Evolutionary conservation across 2,113 vertebrate genomes (phyloP).

Genomic region (Sphyrna mokarran): DNA sequence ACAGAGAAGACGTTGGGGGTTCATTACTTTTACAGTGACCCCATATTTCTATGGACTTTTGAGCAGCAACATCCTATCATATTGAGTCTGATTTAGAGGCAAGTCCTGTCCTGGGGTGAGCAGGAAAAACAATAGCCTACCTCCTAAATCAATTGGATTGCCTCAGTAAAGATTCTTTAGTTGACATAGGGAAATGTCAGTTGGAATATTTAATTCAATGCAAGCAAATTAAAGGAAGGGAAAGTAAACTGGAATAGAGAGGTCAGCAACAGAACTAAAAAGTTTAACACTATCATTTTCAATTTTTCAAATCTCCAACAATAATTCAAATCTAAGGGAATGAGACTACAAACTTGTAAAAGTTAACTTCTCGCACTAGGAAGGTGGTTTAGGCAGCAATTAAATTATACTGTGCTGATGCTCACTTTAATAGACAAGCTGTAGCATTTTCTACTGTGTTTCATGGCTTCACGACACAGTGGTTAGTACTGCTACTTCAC

Average conservation of each 20-base stretch:
- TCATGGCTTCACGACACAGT: neutral
- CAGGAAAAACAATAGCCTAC: neutral
- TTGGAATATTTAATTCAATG: neutral
- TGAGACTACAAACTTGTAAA: neutral
- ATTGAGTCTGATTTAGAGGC: neutral
- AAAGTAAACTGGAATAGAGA: neutral
- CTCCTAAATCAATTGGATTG: neutral
- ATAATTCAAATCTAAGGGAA: neutral
- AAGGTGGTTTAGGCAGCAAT: neutral
- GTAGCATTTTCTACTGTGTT: neutral
- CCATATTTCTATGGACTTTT: neutral
- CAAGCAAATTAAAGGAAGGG: neutral
- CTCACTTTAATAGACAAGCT: neutral
- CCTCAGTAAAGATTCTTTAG: neutral
- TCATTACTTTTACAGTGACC: neutral
- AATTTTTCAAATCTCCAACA: neutral
- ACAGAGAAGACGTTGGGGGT: neutral
- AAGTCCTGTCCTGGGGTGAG: neutral
- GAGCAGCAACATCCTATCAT: neutral
- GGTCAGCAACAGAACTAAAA: neutral
- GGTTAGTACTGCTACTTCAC: neutral
- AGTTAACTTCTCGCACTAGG: no score
- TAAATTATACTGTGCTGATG: neutral
- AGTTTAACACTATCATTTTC: neutral
- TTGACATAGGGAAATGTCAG: neutral